Conservation (phyloP, 2,797 vertebrate species). For the Eidolon dupreanum region DNA sequence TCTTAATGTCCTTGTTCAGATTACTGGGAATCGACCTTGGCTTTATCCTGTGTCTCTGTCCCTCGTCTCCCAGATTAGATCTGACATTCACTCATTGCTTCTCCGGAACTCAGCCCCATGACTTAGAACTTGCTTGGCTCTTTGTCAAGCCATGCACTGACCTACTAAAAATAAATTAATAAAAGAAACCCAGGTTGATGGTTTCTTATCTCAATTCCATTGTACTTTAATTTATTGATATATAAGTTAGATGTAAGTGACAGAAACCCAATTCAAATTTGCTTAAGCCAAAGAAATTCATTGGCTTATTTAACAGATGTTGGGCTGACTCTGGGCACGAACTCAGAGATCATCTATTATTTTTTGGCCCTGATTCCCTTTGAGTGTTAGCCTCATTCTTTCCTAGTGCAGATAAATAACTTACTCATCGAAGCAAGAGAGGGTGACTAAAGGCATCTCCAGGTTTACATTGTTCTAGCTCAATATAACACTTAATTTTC, state of each 20-base stretch:
- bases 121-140: neutral
- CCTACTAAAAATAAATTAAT: conserved; percentile 3
- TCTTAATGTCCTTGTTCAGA: neutral
- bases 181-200: neutral
- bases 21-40: neutral
- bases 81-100: neutral
- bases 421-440: neutral
- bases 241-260: conserved; percentile 11
- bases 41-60: neutral
- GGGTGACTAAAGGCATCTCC: neutral
- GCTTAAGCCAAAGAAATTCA: conserved; percentile 1
- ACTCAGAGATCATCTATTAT: neutral
- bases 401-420: neutral
- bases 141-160: neutral
- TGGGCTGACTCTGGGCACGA: neutral
- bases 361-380: neutral
- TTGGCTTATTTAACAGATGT: neutral
- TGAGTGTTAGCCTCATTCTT: neutral
- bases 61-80: neutral
- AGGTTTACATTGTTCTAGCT: neutral
- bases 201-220: conserved; percentile 4
- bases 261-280: conserved; percentile 49
- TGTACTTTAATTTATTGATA: neutral
- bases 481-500: neutral
- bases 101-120: neutral